Base-by-base conservation (phyloP, 2,113 vertebrate genomes). In the Aythya baeri region DNA sequence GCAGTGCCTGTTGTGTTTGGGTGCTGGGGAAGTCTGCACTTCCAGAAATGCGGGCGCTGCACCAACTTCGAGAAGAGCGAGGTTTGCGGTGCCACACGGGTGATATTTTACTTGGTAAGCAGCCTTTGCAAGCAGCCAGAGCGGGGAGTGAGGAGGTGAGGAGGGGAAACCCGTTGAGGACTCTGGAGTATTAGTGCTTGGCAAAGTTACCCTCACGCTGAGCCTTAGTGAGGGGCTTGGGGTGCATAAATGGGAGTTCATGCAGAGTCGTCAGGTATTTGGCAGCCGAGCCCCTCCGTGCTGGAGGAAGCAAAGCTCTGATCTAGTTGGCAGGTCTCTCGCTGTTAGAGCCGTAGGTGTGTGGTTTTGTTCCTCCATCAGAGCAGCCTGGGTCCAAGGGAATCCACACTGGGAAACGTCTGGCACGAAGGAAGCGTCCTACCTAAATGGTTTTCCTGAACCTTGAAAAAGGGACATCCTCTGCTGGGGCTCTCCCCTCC, bases 381-480 rank as follows among this genome's bases (percentile, higher is more conserved):
- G 31, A 58, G 71, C n/a, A 89, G 38, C 65, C 55, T 77, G 22
- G 14, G 65, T 75, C 68, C 76, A 34, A 57, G 82, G 61, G 46
- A 88, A 88, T 82, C 77, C 46, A 59, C 43, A 49, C 25, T n/a
- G 52, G 54, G 74, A 76, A 79, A 17, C 1, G 3, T 46, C 57
- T 59, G 32, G 38, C 49, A 26, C 0, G 1, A 36, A 0, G 0
- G 77, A 68, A 70, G 27, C 22, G 6, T 78, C 49, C 50, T 32
- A 32, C n/a, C 68, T 67, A 74, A 34, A 58, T 36, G 82, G 62
- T 96, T 75, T 90, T 86, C 76, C 76, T 9, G 4, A 72, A 72
- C 66, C 70, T 92, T 92, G 88, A 75, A 58, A 82, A 83, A 38
- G 22, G 23, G 67, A 77, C 34, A 14, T 43, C n/a, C 63, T 83